Conservation (phyloP, 2,113 vertebrate species). For the Rousettus leschenaultii region DNA sequence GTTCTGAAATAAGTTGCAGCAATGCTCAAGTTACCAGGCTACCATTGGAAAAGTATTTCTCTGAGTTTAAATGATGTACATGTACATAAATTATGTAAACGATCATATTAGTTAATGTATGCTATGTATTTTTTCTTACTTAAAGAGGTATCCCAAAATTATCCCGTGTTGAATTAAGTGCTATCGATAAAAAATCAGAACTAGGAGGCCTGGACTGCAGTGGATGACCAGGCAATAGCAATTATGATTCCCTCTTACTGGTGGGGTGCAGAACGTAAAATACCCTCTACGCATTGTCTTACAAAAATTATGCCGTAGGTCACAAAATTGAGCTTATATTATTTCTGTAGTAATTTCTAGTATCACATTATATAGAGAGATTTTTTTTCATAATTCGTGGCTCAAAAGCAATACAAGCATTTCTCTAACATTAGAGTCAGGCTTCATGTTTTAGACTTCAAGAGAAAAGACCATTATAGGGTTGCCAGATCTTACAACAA, state of each 20-base stretch:
- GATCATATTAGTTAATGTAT: background rate
- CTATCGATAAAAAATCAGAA: background rate
- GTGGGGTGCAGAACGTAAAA: background rate
- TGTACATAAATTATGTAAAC: background rate
- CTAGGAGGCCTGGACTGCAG: background rate
- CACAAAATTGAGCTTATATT: background rate
- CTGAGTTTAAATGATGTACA: background rate
- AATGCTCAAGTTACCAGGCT: background rate
- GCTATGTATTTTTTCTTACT: background rate
- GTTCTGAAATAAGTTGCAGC: background rate
- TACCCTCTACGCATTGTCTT: background rate
- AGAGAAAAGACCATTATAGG: background rate
- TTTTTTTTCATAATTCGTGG: background rate
- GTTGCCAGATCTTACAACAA: background rate
- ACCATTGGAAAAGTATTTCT: background rate
- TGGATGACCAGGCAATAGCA: background rate
- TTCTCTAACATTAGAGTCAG: background rate
- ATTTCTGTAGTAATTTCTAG: background rate
- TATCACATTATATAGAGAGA: background rate
- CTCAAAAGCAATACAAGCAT: background rate
- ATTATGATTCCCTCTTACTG: background rate
- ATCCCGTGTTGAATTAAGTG: background rate
- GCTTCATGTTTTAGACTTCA: background rate
- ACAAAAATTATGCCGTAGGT: background rate
- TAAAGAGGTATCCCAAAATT: background rate